Conservation (phyloP, 2,113 vertebrate species). For the Corydoras sp. region DNA sequence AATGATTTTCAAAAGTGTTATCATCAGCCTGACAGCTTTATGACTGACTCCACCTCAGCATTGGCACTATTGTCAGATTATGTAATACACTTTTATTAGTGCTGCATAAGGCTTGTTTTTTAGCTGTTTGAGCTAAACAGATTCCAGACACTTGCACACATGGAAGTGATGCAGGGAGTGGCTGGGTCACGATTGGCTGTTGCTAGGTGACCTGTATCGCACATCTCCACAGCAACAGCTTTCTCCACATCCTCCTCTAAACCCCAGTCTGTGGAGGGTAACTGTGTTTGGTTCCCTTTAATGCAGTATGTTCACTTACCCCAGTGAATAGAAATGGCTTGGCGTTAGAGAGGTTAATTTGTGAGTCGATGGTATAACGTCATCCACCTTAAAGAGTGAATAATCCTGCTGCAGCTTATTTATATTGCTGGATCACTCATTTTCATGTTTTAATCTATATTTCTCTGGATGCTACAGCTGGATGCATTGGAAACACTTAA, state of each 20-base stretch:
- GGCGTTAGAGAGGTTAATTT: conserved; percentile 27
- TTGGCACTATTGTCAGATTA: too few relatives aligned
- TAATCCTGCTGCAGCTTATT: neutral
- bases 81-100: too few relatives aligned
- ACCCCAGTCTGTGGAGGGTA: conserved; percentile 30
- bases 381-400: conserved; percentile 18
- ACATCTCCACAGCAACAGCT: conserved; percentile 65
- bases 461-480: conserved; percentile 25
- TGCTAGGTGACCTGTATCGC: conserved; percentile 63
- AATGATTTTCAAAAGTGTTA: too few relatives aligned
- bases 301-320: conserved; percentile 30
- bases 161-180: conserved; percentile 48
- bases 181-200: conserved; percentile 59
- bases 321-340: conserved; percentile 25
- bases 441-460: conserved; percentile 7
- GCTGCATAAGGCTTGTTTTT: neutral
- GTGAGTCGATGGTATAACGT: conserved; percentile 4
- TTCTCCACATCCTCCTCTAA: conserved; percentile 56
- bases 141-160: conserved; percentile 40
- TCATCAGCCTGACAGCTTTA: too few relatives aligned
- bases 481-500: conserved; percentile 25
- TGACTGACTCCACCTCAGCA: too few relatives aligned
- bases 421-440: neutral
- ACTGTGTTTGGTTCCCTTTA: conserved; percentile 38
- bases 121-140: conserved; percentile 23